Evolutionary conservation across 2,888 invertebrate species (phyloP).

Genomic region (Carabus problematicus): DNA sequence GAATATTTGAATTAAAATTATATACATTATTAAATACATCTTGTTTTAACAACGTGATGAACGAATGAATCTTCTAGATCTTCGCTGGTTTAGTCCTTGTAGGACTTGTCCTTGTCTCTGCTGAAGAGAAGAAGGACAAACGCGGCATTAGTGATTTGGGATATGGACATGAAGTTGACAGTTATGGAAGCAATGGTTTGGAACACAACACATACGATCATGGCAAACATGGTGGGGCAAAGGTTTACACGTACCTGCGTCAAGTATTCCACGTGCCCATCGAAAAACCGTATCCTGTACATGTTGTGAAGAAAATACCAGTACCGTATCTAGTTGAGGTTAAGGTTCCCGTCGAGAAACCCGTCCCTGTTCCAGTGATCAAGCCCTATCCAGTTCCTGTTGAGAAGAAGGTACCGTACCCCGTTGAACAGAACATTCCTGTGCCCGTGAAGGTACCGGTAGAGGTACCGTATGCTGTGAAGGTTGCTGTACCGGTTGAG

Average conservation of each 20-base stretch:
- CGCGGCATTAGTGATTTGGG: neutral
- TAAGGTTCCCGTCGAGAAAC: conserved; percentile 68
- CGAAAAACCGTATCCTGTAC: conserved; percentile 71
- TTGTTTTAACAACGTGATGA: too few species aligned
- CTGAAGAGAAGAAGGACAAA: conserved; percentile 13
- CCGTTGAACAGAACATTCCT: conserved; percentile 63
- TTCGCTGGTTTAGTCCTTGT: conserved; percentile 34
- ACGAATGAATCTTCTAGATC: conserved; percentile 5
- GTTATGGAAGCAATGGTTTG: neutral
- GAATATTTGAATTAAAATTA: too few species aligned
- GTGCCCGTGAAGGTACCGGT: conserved; percentile 48
- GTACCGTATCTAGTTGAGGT: conserved; percentile 54
- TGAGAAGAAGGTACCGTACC: conserved; percentile 61
- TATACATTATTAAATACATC: too few species aligned
- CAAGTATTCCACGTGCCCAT: conserved; percentile 49
- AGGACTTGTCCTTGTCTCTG: conserved; percentile 35
- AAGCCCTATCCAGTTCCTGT: conserved; percentile 71
- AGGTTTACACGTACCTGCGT: conserved; percentile 31
- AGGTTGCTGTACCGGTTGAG: conserved; percentile 35
- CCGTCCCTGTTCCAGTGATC: conserved; percentile 66
- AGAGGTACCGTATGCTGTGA: conserved; percentile 33
- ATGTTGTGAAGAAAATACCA: conserved; percentile 28
- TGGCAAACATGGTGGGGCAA: conserved; percentile 24
- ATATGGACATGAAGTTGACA: neutral
- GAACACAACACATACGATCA: neutral